These are phyloP conservation scores for Pelvicachromis taeniatus DNA, from an alignment of 2,113 vertebrate genomes.

Conservation along the genomic window DNA sequence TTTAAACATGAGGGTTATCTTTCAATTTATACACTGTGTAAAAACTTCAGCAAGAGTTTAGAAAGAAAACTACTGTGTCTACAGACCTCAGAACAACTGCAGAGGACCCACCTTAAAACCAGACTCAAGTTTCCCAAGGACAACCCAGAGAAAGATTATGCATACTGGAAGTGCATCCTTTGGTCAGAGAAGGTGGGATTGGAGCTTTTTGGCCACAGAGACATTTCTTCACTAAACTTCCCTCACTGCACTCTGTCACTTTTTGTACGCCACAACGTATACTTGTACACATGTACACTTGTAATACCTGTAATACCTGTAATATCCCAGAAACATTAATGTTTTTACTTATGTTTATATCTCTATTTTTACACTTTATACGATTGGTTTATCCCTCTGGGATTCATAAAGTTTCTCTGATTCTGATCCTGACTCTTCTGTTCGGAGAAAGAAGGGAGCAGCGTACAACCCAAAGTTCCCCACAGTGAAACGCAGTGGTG, in stretches of 20 bases:
- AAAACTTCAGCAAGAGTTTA: background rate
- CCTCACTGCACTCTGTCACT: background rate
- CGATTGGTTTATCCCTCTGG: background rate
- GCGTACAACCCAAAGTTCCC: background rate
- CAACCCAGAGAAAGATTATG: background rate
- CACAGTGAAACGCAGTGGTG: background rate
- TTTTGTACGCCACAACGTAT: background rate
- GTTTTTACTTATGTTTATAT: no score
- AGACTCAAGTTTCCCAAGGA: background rate
- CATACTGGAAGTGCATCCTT: background rate
- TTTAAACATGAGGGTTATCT: background rate
- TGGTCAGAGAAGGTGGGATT: background rate
- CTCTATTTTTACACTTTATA: background rate
- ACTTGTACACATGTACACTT: background rate
- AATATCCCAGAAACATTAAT: no score
- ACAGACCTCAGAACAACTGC: background rate
- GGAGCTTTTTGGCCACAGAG: background rate
- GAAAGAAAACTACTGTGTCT: background rate
- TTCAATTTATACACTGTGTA: background rate
- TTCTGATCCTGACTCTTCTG: background rate
- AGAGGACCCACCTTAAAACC: background rate
- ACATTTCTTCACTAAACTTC: background rate
- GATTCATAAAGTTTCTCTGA: background rate
- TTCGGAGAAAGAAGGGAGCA: background rate
- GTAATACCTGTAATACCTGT: no score